phyloP scores from a whole-genome alignment of 2,888 invertebrate species.

The Linnaemya vulpina region DNA sequence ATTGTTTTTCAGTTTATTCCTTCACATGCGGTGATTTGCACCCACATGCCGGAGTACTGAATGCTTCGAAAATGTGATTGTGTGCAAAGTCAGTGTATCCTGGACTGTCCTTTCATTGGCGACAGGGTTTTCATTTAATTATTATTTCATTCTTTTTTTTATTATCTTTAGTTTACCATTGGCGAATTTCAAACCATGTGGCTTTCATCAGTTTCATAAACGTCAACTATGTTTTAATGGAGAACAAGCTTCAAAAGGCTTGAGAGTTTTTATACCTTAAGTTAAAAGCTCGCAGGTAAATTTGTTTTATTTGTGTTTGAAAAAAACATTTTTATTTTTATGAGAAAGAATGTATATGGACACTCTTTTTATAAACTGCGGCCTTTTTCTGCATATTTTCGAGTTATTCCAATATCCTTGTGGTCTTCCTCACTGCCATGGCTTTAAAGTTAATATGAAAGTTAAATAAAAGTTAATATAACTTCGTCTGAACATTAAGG shows the following conservation, averaged over 20 bases:
- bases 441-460: background rate
- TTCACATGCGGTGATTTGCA: too few relatives aligned
- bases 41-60: too few relatives aligned
- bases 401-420: background rate
- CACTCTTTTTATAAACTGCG: background rate
- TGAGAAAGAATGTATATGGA: too few relatives aligned
- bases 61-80: constrained; percentile 23
- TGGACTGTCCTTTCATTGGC: constrained; percentile 47
- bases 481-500: too few relatives aligned
- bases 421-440: constrained; percentile 25
- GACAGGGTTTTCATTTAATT: constrained; percentile 60
- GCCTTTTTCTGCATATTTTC: background rate
- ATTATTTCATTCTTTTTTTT: constrained; percentile 39
- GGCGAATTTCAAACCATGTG: constrained; percentile 43
- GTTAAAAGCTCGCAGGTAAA: background rate
- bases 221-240: constrained; percentile 8
- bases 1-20: too few relatives aligned
- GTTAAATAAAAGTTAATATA: too few relatives aligned
- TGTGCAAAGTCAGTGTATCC: constrained; percentile 20
- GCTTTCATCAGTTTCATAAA: background rate
- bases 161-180: constrained; percentile 35
- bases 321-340: too few relatives aligned
- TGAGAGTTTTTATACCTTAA: constrained; percentile 22
- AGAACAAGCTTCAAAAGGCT: constrained; percentile 7
- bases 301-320: background rate